Base-by-base conservation (phyloP, 1,140 invertebrate species). In the Neotoxoptera formosana region DNA sequence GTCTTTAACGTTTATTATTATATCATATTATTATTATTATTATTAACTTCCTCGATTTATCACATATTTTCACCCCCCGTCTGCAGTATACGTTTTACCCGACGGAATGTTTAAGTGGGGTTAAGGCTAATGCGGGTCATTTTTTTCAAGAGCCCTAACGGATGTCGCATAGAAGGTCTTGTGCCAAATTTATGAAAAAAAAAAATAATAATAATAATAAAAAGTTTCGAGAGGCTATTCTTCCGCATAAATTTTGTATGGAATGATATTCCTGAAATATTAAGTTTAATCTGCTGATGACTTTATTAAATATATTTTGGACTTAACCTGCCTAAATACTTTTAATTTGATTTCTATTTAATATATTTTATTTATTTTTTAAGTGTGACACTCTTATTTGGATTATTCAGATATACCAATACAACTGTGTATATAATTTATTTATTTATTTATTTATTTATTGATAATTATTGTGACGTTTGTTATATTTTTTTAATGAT, bases 111-210 rank as follows among this genome's bases (percentile, higher is more conserved):
- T 86, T 47, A 93, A 93, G 91, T 84, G 81, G 91, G 81, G 47
- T 93, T 76, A 93, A 86, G 17, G 23, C 25, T 93, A 86, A 93
- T 86, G 81, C 34, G 81, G 91, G 81, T 93, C 21, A 93, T 93
- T 53, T 90, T 41, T 83, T 86, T 93, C 36, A 51, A 93, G 81
- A 51, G 36, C 81, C 48, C 67, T 56, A 60, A 67, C 48, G 36
- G 91, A 83, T 86, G 81, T 56, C 48, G 76, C 48, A 83, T 45
- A 56, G 48, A 93, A 23, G 81, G 76, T 53, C n/a, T 30, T 21
- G 48, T 93, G 91, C 91, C 91, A 93, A 93, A 86, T 84, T 83
- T 51, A 51, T 36, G 51, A 25, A 83, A 34, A 84, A 83, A 83
- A 47, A 25, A 41, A 47, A 91, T 47, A 76, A 76, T 30, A 90